Evolutionary conservation across 2,888 invertebrate genomes (phyloP).

Genomic region (Ligdia adustata): DNA sequence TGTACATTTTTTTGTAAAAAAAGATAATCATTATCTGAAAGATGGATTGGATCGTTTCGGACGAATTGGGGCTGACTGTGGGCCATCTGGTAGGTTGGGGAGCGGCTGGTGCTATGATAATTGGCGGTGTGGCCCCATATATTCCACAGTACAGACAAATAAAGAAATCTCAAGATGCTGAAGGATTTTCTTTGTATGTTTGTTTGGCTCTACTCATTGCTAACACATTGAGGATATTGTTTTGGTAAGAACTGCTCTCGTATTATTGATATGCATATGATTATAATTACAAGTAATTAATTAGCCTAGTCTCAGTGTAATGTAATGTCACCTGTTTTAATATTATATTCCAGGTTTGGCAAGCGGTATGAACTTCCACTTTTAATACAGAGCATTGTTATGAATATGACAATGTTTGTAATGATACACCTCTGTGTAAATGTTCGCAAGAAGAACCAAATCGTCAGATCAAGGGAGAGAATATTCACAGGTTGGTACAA

Average conservation of each 20-base stretch:
- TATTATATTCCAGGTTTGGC: conserved; percentile 93
- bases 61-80: conserved; percentile 89
- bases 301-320: too few species aligned
- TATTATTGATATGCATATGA: too few species aligned
- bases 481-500: conserved; percentile 91
- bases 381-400: conserved; percentile 97
- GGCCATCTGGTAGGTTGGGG: conserved; percentile 91
- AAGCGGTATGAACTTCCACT: conserved; percentile 98
- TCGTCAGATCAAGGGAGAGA: conserved; percentile 89
- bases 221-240: conserved; percentile 97
- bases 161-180: conserved; percentile 94
- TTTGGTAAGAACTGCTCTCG: too few species aligned
- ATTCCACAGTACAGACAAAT: conserved; percentile 98
- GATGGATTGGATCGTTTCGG: conserved; percentile 92
- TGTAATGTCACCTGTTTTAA: too few species aligned
- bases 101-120: conserved; percentile 95
- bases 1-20: too few species aligned
- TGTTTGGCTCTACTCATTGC: conserved; percentile 97
- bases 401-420: conserved; percentile 98
- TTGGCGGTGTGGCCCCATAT: conserved; percentile 97
- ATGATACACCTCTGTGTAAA: conserved; percentile 97
- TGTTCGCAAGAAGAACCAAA: conserved; percentile 92
- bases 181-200: conserved; percentile 98
- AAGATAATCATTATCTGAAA: conserved; percentile 35
- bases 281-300: too few species aligned